These are phyloP conservation scores for Glyphotaelius pellucidus DNA, from an alignment of 2,888 invertebrate genomes.

Conservation along the genomic window DNA sequence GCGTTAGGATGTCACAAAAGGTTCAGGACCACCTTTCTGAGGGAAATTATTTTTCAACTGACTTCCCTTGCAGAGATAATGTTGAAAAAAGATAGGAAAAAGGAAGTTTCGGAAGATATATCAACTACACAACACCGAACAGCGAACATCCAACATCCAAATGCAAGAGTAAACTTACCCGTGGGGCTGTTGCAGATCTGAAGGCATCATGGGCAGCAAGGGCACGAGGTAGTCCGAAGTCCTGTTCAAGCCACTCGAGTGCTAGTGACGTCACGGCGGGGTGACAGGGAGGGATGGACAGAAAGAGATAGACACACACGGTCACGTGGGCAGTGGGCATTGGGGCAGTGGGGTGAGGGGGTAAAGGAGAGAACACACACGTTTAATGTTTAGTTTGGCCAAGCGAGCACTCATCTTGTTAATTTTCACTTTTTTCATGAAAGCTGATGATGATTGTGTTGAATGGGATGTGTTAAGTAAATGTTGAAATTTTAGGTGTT, in stretches of 20 bases:
- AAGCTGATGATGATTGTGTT: neutral
- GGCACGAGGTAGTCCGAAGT: conserved; percentile 77
- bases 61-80: no score
- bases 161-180: conserved; percentile 43
- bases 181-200: neutral
- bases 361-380: conserved; percentile 31
- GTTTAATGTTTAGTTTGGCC: conserved; percentile 4
- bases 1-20: no score
- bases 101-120: no score
- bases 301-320: conserved; percentile 44
- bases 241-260: conserved; percentile 67
- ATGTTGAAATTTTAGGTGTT: neutral
- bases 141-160: neutral
- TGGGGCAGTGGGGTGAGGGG: neutral
- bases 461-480: neutral
- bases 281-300: conserved; percentile 26
- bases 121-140: neutral
- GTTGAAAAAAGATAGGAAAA: no score
- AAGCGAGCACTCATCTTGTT: neutral
- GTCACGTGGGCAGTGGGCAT: conserved; percentile 46
- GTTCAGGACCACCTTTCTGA: no score
- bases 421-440: neutral
- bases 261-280: conserved; percentile 72
- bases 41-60: no score
- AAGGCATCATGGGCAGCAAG: conserved; percentile 70